These are phyloP conservation scores for Athene noctua DNA, from an alignment of 2,113 vertebrate genomes.

Conservation along the genomic window DNA sequence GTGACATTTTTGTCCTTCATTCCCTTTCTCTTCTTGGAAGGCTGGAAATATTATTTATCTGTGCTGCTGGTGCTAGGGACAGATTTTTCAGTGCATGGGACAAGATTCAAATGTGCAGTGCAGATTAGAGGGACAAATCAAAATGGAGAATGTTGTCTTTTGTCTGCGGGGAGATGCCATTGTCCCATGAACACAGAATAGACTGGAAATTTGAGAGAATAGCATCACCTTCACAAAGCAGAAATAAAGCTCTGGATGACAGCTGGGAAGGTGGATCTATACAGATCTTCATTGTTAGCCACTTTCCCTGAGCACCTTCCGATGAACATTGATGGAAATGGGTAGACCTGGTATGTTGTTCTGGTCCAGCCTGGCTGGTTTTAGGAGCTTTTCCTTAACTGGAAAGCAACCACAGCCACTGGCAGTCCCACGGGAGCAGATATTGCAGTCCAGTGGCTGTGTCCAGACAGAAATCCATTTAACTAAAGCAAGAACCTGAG, in stretches of 20 bases:
- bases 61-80: background rate
- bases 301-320: background rate
- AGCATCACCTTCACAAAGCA: background rate
- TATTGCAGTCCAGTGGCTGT: background rate
- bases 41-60: background rate
- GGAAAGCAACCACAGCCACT: background rate
- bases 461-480: background rate
- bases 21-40: background rate
- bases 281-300: background rate
- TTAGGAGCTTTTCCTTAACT: background rate
- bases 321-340: background rate
- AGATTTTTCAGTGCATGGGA: background rate
- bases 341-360: background rate
- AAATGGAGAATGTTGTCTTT: background rate
- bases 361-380: background rate
- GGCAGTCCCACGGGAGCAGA: background rate
- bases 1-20: constrained; percentile 25
- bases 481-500: background rate
- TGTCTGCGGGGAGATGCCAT: background rate
- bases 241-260: background rate
- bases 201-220: background rate
- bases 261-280: too few relatives aligned
- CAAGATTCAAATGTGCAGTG: background rate
- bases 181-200: background rate
- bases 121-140: background rate